Base-by-base conservation (phyloP, 1,140 invertebrate genomes). In the Asbolus verrucosus region DNA sequence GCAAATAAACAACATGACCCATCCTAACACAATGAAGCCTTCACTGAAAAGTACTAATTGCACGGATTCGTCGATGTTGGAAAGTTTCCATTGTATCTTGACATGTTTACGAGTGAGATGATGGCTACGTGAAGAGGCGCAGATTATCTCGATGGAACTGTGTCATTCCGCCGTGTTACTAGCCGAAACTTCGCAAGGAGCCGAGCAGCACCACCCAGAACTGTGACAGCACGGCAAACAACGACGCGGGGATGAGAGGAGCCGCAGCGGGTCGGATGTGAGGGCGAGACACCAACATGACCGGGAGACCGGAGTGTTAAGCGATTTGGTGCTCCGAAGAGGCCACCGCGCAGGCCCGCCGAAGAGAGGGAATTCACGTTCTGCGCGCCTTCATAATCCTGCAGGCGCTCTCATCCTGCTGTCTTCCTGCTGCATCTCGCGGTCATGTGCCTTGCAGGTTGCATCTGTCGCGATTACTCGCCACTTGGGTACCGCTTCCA, bases 1-100 rank as follows among this genome's bases (percentile, higher is more conserved):
- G 70, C 67, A 75, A 46, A 77, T 69, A 76, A 77, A 78, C 73
- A 77, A 75, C 75, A 79, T 78, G 73, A 75, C 75, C 78, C 78
- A 79, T 79, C 71, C 73, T 78, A 72, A 71, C 46, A 66, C 33
- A 66, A 72, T 71, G 61, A 63, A 63, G 14, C 39, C 33, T 63
- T 63, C 61, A 63, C 61, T 39, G 19, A 11, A 41, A 8, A 54
- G 46, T 54, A 54, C 21, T 54, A 54, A 54, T 54, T 54, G 21
- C 41, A n/a, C 41, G 16, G 15, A 41, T n/a, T n/a, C n/a, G 11
- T 21, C 9, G 43, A 5, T 14, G 9, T 27, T 9, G 21, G 19
- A 54, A 54, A 27, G 19, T 54, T 54, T 54, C 46, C 46, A 54
- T 46, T 46, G 41, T 16, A 50, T 8, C 19, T n/a, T n/a, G 21